Conservation (phyloP, 2,113 vertebrate species). For the Notiomystis cincta region DNA sequence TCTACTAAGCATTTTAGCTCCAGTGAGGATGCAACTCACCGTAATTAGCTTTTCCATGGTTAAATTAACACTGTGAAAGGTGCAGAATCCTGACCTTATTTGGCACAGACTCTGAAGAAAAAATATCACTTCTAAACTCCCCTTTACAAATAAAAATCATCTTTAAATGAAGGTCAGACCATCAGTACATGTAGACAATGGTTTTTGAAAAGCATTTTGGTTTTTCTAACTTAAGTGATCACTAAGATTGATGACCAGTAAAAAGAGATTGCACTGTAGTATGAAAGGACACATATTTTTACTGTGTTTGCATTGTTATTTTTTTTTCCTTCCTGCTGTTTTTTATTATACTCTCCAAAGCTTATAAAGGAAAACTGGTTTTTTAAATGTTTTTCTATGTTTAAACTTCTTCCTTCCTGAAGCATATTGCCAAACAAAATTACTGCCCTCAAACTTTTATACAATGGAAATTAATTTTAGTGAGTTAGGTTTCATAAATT, state of each 20-base stretch:
- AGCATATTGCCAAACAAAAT: not conserved
- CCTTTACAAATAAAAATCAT: not conserved
- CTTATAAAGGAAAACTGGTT: not conserved
- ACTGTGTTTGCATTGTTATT: not conserved
- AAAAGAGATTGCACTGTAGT: not conserved
- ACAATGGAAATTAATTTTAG: not conserved
- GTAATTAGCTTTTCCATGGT: not conserved
- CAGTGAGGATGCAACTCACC: not conserved
- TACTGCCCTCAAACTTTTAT: not conserved
- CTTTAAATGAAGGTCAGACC: not conserved
- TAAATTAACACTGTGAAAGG: conserved; percentile 4
- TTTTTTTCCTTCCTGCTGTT: not conserved
- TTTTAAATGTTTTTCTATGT: not conserved
- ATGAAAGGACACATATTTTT: not conserved
- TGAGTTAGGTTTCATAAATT: not conserved
- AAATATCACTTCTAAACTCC: not conserved
- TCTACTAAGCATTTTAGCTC: not conserved
- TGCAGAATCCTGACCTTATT: not conserved
- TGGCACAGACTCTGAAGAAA: not conserved
- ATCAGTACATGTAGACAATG: not conserved
- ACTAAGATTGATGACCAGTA: not conserved
- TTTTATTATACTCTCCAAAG: not conserved
- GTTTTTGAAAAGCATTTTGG: not conserved
- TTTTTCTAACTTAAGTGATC: not conserved
- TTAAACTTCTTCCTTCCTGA: not conserved